Evolutionary conservation across 2,797 vertebrate genomes (phyloP).

Genomic region (Mergus octosetaceus): DNA sequence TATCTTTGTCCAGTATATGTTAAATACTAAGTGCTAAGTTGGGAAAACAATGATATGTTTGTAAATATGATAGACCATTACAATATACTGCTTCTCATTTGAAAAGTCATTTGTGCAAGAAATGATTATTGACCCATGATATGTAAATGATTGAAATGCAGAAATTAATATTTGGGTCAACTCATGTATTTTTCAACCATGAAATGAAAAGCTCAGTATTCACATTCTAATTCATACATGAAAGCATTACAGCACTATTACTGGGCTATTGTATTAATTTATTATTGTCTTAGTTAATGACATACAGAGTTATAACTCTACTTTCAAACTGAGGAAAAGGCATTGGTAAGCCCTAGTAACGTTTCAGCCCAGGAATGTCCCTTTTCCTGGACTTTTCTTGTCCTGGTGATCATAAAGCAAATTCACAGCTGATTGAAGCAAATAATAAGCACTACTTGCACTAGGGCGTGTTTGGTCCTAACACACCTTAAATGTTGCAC

Average conservation of each 20-base stretch:
- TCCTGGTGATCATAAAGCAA: neutral
- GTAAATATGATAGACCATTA: constrained; percentile 76
- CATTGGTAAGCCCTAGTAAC: neutral
- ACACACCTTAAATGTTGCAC: neutral
- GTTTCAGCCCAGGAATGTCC: neutral
- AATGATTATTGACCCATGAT: constrained; percentile 81
- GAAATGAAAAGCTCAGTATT: constrained; percentile 80
- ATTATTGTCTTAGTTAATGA: constrained; percentile 76
- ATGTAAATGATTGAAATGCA: constrained; percentile 78
- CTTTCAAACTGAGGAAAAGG: constrained; percentile 11
- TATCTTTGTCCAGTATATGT: constrained; percentile 48
- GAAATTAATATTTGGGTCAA: constrained; percentile 83
- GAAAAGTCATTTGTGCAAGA: constrained; percentile 79
- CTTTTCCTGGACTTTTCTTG: neutral
- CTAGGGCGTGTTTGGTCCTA: neutral
- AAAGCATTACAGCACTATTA: constrained; percentile 68
- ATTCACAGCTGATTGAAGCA: neutral
- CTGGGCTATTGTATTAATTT: constrained; percentile 74
- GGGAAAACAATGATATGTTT: constrained; percentile 69
- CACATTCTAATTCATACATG: constrained; percentile 77
- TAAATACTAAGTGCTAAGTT: constrained; percentile 53
- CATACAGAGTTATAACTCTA: constrained; percentile 26
- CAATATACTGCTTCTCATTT: constrained; percentile 77
- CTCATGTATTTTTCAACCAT: constrained; percentile 81
- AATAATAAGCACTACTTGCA: neutral